phyloP scores from a whole-genome alignment of 2,888 invertebrate genomes.

The Octodonta nipae region DNA sequence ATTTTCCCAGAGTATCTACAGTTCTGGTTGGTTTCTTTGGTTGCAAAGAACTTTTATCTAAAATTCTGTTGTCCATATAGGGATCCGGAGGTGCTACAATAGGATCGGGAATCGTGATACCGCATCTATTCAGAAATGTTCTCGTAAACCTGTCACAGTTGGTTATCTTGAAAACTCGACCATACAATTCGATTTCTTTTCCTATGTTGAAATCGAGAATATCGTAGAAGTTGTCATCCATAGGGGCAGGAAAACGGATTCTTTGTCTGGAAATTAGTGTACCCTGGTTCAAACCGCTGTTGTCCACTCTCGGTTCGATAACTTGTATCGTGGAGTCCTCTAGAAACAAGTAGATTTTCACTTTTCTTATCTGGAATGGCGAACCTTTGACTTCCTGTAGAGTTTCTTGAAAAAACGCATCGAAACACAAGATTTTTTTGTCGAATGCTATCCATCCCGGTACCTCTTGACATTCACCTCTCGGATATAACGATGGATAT shows the following conservation, averaged over 20 bases:
- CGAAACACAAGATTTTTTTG: conserved; percentile 66
- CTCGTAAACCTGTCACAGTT: conserved; percentile 80
- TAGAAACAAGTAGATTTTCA: conserved; percentile 72
- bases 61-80: conserved; percentile 36
- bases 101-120: conserved; percentile 68
- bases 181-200: conserved; percentile 63
- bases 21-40: conserved; percentile 43
- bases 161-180: conserved; percentile 66
- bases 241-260: conserved; percentile 61
- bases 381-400: conserved; percentile 58
- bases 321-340: conserved; percentile 89
- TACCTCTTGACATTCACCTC: conserved; percentile 58
- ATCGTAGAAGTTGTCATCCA: conserved; percentile 64
- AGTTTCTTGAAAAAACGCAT: conserved; percentile 69
- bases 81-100: conserved; percentile 43
- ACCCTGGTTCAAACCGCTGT: conserved; percentile 77
- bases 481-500: conserved; percentile 58
- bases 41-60: conserved; percentile 27
- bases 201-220: conserved; percentile 80
- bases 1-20: conserved; percentile 59
- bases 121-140: conserved; percentile 69
- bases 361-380: conserved; percentile 59
- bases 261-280: conserved; percentile 70
- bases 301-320: conserved; percentile 63
- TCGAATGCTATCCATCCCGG: conserved; percentile 83